Evolutionary conservation across 2,888 invertebrate genomes (phyloP), one percentile per base, ranked within the genome.

Genomic region (Pollenia amentaria): DNA sequence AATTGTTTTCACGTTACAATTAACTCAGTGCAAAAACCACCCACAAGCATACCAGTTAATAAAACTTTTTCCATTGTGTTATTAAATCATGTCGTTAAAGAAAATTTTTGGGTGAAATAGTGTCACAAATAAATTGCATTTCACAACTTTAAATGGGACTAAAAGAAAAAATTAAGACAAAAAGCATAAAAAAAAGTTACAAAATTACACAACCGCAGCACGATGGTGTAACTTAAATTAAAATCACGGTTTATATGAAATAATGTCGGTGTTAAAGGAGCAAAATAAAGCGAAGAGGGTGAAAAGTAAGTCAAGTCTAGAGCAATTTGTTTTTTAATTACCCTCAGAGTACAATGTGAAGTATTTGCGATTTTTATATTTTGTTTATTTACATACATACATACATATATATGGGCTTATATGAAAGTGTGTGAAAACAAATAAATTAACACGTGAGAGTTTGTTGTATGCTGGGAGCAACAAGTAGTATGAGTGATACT

Each of bases 401-500:
- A 46, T 0, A 65, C 9, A 18, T 44, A 12, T 0, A 42, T 11
- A 8, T 44, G 11, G 12, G 44, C 11, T 44, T 38, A 18, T 11
- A 40, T 51, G 18, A 3, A 12, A 11, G 44, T n/a, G 48, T 51
- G 21, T 38, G 16, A 1, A 46, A 38, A 60, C 12, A 44, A 57
- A 73, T 8, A 60, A 57, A 73, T 60, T 38, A 10, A 38, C 46
- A 60, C 38, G 14, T 55, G 46, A 60, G 38, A 48, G n/a, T 18
- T 44, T 1, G 16, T 16, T 38, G n/a, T 38, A n/a, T 18, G 16
- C 18, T 65, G 18, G 16, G 38, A 57, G 64, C 81, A 67, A 67
- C 81, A 81, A 60, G 81, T 81, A 60, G 81, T 81, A 67, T 67
- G 67, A 67, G 73, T 69, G 60, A 48, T 73, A 65, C 55, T 76